These are phyloP conservation scores for Tuberolachnus salignus DNA, from an alignment of 2,888 invertebrate genomes.

Conservation along the genomic window DNA sequence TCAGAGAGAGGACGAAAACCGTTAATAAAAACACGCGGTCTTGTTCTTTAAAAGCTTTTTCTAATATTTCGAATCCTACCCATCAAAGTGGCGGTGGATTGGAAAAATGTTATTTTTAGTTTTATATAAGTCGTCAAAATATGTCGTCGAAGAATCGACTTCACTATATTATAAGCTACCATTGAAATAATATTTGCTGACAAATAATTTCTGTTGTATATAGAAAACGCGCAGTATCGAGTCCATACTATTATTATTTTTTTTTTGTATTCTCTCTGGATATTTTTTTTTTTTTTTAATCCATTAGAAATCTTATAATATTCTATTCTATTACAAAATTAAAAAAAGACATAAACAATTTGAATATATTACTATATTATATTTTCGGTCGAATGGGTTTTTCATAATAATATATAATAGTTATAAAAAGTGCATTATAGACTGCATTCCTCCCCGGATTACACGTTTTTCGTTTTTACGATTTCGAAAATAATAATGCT, in stretches of 20 bases:
- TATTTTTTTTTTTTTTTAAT: too few species aligned
- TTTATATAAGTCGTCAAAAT: slow-evolving; percentile 13
- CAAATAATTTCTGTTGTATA: slow-evolving; percentile 8
- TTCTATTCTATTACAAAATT: too few species aligned
- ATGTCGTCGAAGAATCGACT: slow-evolving; percentile 22
- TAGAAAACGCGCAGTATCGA: background rate
- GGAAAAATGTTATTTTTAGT: slow-evolving; percentile 39
- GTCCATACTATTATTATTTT: too few species aligned
- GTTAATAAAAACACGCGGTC: slow-evolving; percentile 25
- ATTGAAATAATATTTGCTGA: slow-evolving; percentile 1
- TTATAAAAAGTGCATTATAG: too few species aligned
- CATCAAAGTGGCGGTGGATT: background rate
- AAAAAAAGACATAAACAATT: too few species aligned
- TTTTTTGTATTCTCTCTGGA: too few species aligned
- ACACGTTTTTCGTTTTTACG: too few species aligned
- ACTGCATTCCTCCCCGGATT: background rate
- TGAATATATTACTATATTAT: background rate
- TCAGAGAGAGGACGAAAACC: slow-evolving; percentile 8
- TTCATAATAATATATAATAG: too few species aligned
- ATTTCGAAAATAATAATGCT: background rate
- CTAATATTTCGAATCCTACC: slow-evolving; percentile 11
- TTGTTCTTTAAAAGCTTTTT: slow-evolving; percentile 54
- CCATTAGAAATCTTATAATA: too few species aligned
- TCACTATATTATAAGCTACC: background rate
- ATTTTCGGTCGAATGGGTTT: background rate